phyloP scores from a whole-genome alignment of 1,140 invertebrate species.

The Scaptomyza montana region DNA sequence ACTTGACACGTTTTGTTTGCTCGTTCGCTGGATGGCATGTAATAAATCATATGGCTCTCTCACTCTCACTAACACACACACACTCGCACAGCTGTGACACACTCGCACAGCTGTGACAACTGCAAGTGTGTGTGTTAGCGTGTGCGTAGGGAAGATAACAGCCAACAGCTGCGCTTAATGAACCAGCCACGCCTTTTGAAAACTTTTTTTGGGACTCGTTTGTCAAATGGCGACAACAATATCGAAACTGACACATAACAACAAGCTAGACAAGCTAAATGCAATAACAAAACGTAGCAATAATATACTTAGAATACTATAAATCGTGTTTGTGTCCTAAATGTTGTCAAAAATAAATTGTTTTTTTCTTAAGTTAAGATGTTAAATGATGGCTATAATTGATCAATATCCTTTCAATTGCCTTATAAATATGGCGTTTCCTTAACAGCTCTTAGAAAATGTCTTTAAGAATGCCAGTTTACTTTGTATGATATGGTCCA shows the following conservation, averaged over 20 bases:
- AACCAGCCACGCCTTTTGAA: constrained; percentile 68
- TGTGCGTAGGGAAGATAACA: constrained; percentile 60
- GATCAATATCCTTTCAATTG: too few species aligned
- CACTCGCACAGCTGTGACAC: too few species aligned
- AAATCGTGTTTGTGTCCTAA: too few species aligned
- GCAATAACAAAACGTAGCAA: background rate
- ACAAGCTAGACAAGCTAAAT: constrained; percentile 14
- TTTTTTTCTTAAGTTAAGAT: too few species aligned
- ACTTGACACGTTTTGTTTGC: constrained; percentile 72
- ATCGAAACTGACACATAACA: constrained; percentile 16
- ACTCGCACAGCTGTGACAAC: constrained; percentile 3
- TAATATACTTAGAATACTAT: constrained; percentile 3
- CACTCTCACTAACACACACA: constrained; percentile 4
- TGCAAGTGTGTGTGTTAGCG: constrained; percentile 25
- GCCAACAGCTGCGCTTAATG: constrained; percentile 75
- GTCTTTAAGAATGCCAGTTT: too few species aligned
- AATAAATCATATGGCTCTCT: constrained; percentile 61
- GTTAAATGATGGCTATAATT: too few species aligned
- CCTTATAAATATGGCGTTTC: too few species aligned
- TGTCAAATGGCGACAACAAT: constrained; percentile 44
- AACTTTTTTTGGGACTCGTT: constrained; percentile 61
- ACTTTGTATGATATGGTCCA: too few species aligned
- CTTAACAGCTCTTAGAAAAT: too few species aligned
- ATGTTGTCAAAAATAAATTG: background rate
- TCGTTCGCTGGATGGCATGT: constrained; percentile 49